Conservation (phyloP, 2,888 invertebrate genomes). For the Aphodius sticticus region DNA sequence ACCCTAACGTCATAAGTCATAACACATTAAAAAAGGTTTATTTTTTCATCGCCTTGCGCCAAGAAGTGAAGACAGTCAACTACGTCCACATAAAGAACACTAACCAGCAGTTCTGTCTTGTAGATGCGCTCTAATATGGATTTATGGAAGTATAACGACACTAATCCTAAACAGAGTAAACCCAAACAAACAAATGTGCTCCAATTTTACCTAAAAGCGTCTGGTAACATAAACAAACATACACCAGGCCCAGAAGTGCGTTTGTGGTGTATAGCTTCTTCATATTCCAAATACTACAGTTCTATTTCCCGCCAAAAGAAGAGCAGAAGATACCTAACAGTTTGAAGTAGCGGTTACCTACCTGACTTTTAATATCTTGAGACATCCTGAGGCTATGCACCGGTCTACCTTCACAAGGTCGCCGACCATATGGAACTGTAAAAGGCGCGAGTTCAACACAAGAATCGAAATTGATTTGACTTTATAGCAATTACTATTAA, state of each 20-base stretch:
- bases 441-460: background rate
- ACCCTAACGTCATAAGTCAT: no score
- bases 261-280: background rate
- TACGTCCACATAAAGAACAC: background rate
- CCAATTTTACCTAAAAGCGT: slow-evolving; percentile 4
- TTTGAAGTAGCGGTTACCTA: background rate
- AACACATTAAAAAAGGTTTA: background rate
- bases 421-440: background rate
- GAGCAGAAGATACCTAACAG: background rate
- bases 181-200: background rate
- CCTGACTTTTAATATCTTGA: background rate
- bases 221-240: background rate
- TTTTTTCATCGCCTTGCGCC: background rate
- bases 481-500: background rate
- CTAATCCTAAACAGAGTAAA: background rate
- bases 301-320: background rate
- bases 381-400: background rate
- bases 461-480: background rate
- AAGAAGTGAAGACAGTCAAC: background rate
- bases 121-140: background rate
- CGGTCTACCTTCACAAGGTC: background rate
- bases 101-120: background rate
- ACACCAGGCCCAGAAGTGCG: background rate
- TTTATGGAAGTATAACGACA: background rate
- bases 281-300: background rate